phyloP scores from a whole-genome alignment of 2,888 invertebrate species.

The Eretmocerus hayati region DNA sequence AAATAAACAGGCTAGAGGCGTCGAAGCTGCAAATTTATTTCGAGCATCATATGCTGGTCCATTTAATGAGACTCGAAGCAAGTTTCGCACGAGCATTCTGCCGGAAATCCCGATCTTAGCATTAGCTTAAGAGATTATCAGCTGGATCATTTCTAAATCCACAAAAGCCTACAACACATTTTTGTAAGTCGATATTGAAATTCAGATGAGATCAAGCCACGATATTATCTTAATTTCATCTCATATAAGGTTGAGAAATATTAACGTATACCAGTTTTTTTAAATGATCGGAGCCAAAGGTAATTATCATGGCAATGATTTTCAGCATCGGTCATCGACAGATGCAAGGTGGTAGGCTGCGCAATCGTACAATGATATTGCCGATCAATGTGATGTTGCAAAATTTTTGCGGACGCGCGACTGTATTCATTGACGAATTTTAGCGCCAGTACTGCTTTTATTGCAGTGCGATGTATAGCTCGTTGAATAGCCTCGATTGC shows the following conservation, averaged over 20 bases:
- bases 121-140: neutral
- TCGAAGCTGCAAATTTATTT: conserved; percentile 11
- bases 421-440: neutral
- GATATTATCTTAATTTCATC: no score
- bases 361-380: conserved; percentile 5
- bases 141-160: no score
- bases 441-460: neutral
- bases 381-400: conserved; percentile 13
- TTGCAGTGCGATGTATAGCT: conserved; percentile 3
- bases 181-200: no score
- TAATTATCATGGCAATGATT: neutral
- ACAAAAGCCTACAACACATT: no score
- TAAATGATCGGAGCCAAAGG: no score
- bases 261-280: no score
- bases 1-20: conserved; percentile 11
- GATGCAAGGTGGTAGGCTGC: conserved; percentile 8
- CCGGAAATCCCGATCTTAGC: neutral
- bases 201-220: no score
- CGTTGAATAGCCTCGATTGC: no score
- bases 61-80: neutral
- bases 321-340: neutral
- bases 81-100: neutral
- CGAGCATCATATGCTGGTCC: neutral
- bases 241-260: no score
- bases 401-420: conserved; percentile 4